phyloP scores from a whole-genome alignment of 2,113 vertebrate genomes.

The Paracanthobrama guichenoti region DNA sequence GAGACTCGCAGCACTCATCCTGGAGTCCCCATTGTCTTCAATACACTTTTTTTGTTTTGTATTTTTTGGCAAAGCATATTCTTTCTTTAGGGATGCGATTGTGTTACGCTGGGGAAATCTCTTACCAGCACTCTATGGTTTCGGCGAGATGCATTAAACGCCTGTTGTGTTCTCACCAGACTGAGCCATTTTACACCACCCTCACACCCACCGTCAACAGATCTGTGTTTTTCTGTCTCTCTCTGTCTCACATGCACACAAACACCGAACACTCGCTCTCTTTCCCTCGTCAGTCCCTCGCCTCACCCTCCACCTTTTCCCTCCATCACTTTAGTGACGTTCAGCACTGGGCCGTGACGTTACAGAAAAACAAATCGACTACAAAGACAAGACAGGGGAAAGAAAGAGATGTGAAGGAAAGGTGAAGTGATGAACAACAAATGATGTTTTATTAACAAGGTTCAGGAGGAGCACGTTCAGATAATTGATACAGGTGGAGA shows the following conservation, averaged over 20 bases:
- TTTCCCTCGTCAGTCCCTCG: conserved; percentile 61
- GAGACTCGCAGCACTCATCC: background rate
- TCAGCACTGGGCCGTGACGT: conserved; percentile 76
- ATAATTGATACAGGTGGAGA: no score
- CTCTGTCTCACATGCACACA: conserved; percentile 40
- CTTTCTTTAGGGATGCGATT: conserved; percentile 57
- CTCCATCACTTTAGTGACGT: conserved; percentile 77
- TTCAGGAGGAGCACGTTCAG: no score
- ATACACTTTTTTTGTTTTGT: background rate
- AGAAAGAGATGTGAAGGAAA: conserved; percentile 45
- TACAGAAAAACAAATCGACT: conserved; percentile 66
- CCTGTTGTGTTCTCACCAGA: conserved; percentile 63
- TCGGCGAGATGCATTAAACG: conserved; percentile 58
- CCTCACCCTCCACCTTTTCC: conserved; percentile 69
- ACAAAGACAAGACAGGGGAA: conserved; percentile 7
- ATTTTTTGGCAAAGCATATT: conserved; percentile 21
- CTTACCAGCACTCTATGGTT: conserved; percentile 32
- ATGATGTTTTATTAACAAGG: no score
- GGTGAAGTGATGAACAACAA: conserved; percentile 52
- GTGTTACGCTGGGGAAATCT: conserved; percentile 30
- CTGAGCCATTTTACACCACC: conserved; percentile 65
- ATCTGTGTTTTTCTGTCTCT: conserved; percentile 47
- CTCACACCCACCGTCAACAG: conserved; percentile 59
- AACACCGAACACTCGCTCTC: conserved; percentile 51
- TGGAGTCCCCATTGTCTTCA: conserved; percentile 3